Conservation (phyloP, 2,888 invertebrate genomes). For the Drosophila neotestacea region DNA sequence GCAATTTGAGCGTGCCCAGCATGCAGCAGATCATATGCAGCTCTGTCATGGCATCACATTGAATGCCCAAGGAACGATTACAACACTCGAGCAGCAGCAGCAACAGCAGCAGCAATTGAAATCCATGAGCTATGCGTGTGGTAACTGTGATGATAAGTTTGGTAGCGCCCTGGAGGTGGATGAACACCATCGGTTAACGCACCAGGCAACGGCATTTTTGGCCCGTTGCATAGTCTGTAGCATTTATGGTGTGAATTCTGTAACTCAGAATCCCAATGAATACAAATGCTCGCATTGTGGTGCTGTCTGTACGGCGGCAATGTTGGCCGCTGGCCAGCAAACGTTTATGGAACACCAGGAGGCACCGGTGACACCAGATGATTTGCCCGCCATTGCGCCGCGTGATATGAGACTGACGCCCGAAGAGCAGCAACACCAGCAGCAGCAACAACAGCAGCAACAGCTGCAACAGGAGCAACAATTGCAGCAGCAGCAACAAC, state of each 20-base stretch:
- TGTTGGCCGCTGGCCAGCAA: slow-evolving; percentile 75
- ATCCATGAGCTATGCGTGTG: slow-evolving; percentile 79
- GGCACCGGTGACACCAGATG: slow-evolving; percentile 77
- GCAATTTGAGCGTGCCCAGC: slow-evolving; percentile 82
- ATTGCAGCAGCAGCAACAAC: slow-evolving; percentile 33
- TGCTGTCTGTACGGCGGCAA: slow-evolving; percentile 77
- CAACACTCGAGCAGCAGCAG: slow-evolving; percentile 63
- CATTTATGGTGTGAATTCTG: slow-evolving; percentile 82
- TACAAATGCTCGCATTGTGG: slow-evolving; percentile 84
- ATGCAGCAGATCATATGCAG: slow-evolving; percentile 83
- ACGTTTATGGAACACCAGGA: slow-evolving; percentile 82
- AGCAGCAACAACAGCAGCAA: slow-evolving; percentile 69
- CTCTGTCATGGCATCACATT: slow-evolving; percentile 78
- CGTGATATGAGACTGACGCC: slow-evolving; percentile 82
- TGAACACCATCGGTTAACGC: slow-evolving; percentile 82
- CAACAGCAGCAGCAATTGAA: slow-evolving; percentile 70
- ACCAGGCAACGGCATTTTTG: slow-evolving; percentile 82
- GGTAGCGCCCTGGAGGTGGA: slow-evolving; percentile 81
- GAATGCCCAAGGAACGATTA: slow-evolving; percentile 66
- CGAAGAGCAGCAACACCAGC: slow-evolving; percentile 76
- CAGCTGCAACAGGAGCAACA: slow-evolving; percentile 65
- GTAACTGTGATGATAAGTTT: slow-evolving; percentile 84
- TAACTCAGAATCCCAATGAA: slow-evolving; percentile 81
- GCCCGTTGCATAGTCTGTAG: slow-evolving; percentile 83
- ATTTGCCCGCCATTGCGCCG: slow-evolving; percentile 79